These are phyloP conservation scores for Eulacestoma nigropectus DNA, from an alignment of 2,113 vertebrate species.

Conservation along the genomic window DNA sequence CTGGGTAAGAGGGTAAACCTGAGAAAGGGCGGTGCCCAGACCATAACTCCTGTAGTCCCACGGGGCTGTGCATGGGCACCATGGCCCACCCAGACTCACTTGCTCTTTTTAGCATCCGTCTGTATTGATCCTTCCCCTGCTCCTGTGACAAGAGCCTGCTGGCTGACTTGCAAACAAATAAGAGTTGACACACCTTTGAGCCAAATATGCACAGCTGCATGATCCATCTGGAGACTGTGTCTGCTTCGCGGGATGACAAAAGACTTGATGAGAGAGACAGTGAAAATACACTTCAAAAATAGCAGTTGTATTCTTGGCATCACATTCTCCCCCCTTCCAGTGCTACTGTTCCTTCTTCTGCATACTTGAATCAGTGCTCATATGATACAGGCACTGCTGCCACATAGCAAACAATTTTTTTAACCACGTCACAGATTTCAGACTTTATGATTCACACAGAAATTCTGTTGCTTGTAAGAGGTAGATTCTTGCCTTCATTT, in stretches of 20 bases:
- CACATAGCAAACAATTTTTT: neutral
- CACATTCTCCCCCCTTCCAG: neutral
- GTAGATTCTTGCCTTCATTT: neutral
- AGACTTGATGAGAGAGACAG: neutral
- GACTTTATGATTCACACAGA: neutral
- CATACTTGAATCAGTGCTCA: neutral
- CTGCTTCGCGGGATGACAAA: neutral
- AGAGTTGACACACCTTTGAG: neutral
- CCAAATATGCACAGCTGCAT: neutral
- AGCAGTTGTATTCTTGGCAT: neutral
- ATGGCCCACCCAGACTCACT: neutral
- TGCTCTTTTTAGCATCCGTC: neutral
- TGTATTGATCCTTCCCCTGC: neutral
- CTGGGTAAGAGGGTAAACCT: neutral
- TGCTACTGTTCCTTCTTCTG: neutral
- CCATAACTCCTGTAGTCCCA: fast-evolving
- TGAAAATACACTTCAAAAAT: neutral
- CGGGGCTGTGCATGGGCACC: fast-evolving
- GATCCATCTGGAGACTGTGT: neutral
- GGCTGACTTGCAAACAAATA: neutral
- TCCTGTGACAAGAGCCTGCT: neutral
- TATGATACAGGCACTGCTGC: neutral
- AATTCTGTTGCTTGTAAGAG: neutral
- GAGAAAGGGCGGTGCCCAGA: neutral
- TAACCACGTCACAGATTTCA: neutral